A percentile compares a stretch with the other conserved stretches of the same genome.
phyloP scores from a whole-genome alignment of 2,113 vertebrate genomes.

The Nannobrachium achirus region DNA sequence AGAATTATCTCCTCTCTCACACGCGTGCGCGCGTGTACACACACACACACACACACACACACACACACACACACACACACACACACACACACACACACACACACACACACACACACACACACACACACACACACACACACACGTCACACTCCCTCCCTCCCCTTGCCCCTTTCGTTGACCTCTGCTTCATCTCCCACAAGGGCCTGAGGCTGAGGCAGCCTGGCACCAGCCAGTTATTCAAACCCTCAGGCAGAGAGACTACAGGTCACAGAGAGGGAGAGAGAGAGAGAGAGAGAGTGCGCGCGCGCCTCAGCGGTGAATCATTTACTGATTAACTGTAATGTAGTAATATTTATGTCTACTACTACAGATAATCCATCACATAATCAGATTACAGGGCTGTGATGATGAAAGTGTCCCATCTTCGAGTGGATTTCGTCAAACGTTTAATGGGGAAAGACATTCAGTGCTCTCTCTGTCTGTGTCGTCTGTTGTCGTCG shows the following conservation, averaged over 20 bases:
- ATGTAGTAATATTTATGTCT: conserved; percentile 32
- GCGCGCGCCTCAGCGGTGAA: conserved; percentile 32
- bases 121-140: conserved; percentile 27
- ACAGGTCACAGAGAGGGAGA: conserved; percentile 68
- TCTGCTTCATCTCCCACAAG: conserved; percentile 78
- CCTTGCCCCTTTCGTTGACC: conserved; percentile 65
- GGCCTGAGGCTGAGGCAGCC: conserved; percentile 77
- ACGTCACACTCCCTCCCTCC: conserved; percentile 13
- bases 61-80: conserved; percentile 1
- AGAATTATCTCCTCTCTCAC: too few relatives aligned
- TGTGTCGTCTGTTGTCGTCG: conserved; percentile 39
- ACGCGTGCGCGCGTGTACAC: too few relatives aligned
- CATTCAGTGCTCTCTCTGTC: conserved; percentile 12
- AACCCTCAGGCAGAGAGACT: conserved; percentile 73
- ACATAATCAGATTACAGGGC: neutral
- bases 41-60: conserved; percentile 26
- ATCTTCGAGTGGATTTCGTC: conserved; percentile 21
- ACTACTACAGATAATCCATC: neutral
- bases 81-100: conserved; percentile 1
- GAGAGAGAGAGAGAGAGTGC: conserved; percentile 12
- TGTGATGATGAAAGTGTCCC: neutral
- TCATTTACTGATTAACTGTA: conserved; percentile 45
- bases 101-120: conserved; percentile 20
- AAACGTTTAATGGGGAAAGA: conserved; percentile 24
- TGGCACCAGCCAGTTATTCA: conserved; percentile 85